phyloP scores from a whole-genome alignment of 2,797 vertebrate genomes.

The Fistularia tabacaria region DNA sequence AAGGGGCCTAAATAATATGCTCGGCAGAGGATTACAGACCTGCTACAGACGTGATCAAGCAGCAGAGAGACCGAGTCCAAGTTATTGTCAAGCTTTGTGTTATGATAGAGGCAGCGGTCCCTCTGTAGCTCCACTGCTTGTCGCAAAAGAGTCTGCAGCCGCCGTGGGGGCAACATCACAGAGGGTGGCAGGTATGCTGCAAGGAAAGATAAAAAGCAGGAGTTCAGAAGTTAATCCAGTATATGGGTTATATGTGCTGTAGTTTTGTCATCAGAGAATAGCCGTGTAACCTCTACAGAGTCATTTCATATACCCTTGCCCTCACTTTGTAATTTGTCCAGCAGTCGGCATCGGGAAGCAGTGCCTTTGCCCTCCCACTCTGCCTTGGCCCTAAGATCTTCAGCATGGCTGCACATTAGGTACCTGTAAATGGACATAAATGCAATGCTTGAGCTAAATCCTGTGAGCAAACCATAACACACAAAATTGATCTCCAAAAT shows the following conservation, averaged over 20 bases:
- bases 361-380: slow-evolving; percentile 98
- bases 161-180: slow-evolving; percentile 96
- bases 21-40: slow-evolving; percentile 67
- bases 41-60: slow-evolving; percentile 97
- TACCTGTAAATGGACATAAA: slow-evolving; percentile 75
- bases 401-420: slow-evolving; percentile 98
- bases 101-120: slow-evolving; percentile 98
- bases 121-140: slow-evolving; percentile 97
- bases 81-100: slow-evolving; percentile 93
- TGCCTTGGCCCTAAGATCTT: slow-evolving; percentile 94
- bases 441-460: slow-evolving; percentile 7
- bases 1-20: neutral
- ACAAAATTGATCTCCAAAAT: neutral
- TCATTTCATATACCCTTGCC: slow-evolving; percentile 44
- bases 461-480: neutral
- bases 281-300: neutral
- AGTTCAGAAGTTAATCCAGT: neutral
- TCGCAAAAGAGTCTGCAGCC: slow-evolving; percentile 92
- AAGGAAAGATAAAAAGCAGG: neutral
- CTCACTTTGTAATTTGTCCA: slow-evolving; percentile 99
- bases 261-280: no score
- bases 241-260: neutral
- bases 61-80: slow-evolving; percentile 96
- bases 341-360: slow-evolving; percentile 88
- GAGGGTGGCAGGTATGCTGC: slow-evolving; percentile 95